Evolutionary conservation across 2,888 invertebrate species (phyloP), one percentile per base, ranked within the genome.

Genomic region (Syrista parreyssii): DNA sequence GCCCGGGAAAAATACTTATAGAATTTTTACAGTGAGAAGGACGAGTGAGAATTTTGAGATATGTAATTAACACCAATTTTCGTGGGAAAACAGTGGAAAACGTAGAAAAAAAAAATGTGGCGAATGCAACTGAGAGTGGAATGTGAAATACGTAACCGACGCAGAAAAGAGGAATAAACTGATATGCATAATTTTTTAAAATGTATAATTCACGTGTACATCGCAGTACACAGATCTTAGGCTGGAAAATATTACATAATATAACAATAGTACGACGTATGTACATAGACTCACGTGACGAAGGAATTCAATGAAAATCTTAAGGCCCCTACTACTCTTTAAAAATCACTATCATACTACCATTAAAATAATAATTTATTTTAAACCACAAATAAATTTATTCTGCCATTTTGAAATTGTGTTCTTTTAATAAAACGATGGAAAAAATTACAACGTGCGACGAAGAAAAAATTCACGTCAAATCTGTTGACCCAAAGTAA

Each of bases 21-120:
- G 78, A 75, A 78, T 75, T 78, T 78, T 78, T 78, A 78, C 78
- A 75, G 34, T 71, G 15, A 55, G 68, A 36, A 74, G 32, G 36
- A 74, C 34, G 77, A 34, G 36, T 30, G 68, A 68, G 35, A 69
- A n/a, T 68, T 73, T 34, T 32, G 34, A 68, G 68, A 77, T 77
- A 36, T 30, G 15, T 36, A 11, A 35, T n/a, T 68, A 11, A 33
- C 73, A 31, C n/a, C 31, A 76, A 15, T 76, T 30, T 74, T 35
- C 55, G 55, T 55, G 55, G 40, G 55, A 55, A 55, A 55, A 23
- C 55, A 55, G 23, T 9, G 55, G 23, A 55, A 55, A 55, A 23
- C 23, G 40, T 55, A 23, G 40, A 23, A 55, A 55, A 36, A 40
- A 55, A 55, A 55, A 55, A 9, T 55, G 23, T 55, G 23, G 9